phyloP scores from a whole-genome alignment of 2,797 vertebrate genomes.

The Lacerta viridis region DNA sequence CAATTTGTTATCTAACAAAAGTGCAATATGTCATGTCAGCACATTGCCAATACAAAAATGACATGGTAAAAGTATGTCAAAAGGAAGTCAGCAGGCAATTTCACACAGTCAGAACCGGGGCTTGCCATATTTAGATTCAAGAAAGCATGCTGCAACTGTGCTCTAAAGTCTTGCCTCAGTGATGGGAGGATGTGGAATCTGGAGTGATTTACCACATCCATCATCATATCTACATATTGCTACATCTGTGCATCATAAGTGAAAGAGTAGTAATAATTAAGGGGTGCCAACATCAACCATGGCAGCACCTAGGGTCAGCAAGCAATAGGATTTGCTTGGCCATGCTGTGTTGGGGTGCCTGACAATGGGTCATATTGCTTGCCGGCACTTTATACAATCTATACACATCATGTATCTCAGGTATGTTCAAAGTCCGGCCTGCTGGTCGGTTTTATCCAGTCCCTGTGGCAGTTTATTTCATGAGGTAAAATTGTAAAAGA shows the following conservation, averaged over 20 bases:
- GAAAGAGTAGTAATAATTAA: background rate
- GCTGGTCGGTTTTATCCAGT: too few relatives aligned
- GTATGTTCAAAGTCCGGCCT: too few relatives aligned
- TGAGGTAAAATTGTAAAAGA: too few relatives aligned
- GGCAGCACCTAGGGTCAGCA: too few relatives aligned
- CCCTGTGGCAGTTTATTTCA: too few relatives aligned
- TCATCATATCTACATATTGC: background rate
- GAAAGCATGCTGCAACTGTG: background rate
- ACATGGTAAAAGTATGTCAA: background rate
- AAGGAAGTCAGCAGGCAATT: background rate
- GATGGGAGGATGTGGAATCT: background rate
- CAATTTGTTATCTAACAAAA: background rate
- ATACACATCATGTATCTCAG: background rate
- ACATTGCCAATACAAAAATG: background rate
- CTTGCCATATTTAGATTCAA: background rate
- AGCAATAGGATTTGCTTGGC: background rate
- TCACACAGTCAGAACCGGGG: background rate
- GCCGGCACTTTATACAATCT: background rate
- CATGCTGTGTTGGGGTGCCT: background rate
- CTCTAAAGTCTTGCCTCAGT: background rate
- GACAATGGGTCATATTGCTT: background rate
- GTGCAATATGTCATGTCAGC: fast-evolving
- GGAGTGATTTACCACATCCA: background rate
- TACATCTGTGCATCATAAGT: background rate
- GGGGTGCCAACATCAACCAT: background rate